These are phyloP conservation scores for Sarcophaga caerulescens DNA, from an alignment of 2,888 invertebrate genomes.

Conservation along the genomic window DNA sequence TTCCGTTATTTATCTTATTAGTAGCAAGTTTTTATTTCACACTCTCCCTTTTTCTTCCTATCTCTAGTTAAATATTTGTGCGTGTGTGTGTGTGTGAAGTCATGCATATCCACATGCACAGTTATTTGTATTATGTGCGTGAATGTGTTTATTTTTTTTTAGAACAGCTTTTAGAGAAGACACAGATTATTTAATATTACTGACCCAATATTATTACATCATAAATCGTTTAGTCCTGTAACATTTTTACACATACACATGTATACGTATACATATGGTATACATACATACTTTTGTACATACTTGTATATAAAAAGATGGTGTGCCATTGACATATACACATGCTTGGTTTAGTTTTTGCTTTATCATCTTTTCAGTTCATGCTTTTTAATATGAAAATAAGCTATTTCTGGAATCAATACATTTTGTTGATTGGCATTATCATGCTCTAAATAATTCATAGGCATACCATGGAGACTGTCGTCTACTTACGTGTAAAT, in stretches of 20 bases:
- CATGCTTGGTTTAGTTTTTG: no score
- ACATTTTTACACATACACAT: conserved; percentile 7
- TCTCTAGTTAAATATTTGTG: no score
- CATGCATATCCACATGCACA: neutral
- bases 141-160: neutral
- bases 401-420: conserved; percentile 11
- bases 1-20: conserved; percentile 66
- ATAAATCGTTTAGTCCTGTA: conserved; percentile 64
- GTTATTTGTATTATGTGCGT: neutral
- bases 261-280: neutral
- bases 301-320: neutral
- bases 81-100: neutral
- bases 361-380: no score
- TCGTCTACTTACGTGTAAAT: no score
- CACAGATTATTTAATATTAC: conserved; percentile 59
- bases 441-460: conserved; percentile 4
- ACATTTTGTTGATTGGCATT: conserved; percentile 38
- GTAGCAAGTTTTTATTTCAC: conserved; percentile 32
- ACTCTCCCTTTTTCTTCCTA: neutral
- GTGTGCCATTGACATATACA: no score
- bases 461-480: neutral
- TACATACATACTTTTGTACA: neutral
- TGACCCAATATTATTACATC: conserved; percentile 67
- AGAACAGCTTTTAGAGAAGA: conserved; percentile 8
- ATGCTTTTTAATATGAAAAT: neutral